Evolutionary conservation across 92 coral and sea anemone genomes (phyloP).

Genomic region (Epizoanthus ramosus): DNA sequence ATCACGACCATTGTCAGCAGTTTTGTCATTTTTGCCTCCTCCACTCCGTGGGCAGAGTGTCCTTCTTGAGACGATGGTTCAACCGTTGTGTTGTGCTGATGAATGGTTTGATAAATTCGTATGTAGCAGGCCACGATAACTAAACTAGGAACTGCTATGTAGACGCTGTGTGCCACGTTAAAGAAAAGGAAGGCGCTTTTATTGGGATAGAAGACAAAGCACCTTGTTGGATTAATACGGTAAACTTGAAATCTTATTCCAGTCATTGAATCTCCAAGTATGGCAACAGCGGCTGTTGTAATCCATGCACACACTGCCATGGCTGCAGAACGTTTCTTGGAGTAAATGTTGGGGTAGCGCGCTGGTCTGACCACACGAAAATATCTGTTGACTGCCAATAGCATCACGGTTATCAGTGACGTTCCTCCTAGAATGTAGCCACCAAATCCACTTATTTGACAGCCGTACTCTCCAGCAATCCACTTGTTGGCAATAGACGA

Average conservation of each 20-base stretch:
- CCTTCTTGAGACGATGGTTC: too few species aligned
- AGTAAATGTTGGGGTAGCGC: background rate
- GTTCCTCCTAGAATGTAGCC: background rate
- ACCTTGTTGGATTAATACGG: background rate
- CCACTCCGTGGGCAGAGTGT: too few species aligned
- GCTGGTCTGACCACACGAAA: slow-evolving; percentile 19
- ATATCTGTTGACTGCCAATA: slow-evolving; percentile 34
- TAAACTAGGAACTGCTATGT: too few species aligned
- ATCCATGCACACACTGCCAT: slow-evolving; percentile 10
- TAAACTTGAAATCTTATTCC: background rate
- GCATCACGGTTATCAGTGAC: slow-evolving; percentile 13
- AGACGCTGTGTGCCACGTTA: too few species aligned
- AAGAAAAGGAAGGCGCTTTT: background rate
- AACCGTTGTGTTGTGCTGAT: too few species aligned
- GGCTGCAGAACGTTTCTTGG: slow-evolving; percentile 13
- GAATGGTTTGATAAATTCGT: too few species aligned
- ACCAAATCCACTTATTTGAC: slow-evolving; percentile 6
- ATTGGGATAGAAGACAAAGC: background rate
- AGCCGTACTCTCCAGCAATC: slow-evolving; percentile 14
- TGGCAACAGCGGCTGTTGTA: background rate
- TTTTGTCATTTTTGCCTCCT: too few species aligned
- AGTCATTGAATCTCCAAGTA: background rate
- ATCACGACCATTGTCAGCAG: background rate
- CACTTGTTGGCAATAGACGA: slow-evolving; percentile 23
- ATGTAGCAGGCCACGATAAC: too few species aligned